Conservation (phyloP, 2,797 vertebrate species). For the Perodicticus potto region DNA sequence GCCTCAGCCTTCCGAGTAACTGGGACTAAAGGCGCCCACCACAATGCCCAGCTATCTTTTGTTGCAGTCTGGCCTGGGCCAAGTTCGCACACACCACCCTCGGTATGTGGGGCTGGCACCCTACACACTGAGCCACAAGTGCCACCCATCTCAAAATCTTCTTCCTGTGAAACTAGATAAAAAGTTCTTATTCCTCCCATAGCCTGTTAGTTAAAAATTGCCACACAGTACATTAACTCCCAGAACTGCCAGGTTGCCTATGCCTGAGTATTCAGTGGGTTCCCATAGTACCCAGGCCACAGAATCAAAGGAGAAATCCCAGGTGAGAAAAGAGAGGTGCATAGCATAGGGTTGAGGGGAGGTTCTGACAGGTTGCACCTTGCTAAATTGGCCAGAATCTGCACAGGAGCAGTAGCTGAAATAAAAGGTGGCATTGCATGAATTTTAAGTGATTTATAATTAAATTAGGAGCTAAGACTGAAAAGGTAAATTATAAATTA, state of each 20-base stretch:
- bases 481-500: background rate
- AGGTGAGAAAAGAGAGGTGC: background rate
- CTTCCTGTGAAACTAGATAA: background rate
- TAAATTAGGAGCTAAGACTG: background rate
- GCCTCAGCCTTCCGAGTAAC: too few relatives aligned
- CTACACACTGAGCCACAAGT: too few relatives aligned
- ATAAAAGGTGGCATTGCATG: background rate
- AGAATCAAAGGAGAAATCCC: background rate
- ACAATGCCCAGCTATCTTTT: too few relatives aligned
- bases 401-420: background rate
- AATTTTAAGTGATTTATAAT: background rate
- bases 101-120: too few relatives aligned
- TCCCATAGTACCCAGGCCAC: background rate
- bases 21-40: too few relatives aligned
- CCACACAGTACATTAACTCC: background rate
- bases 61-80: too few relatives aligned
- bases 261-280: background rate
- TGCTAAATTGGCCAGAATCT: too few relatives aligned
- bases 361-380: background rate
- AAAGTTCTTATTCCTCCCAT: background rate
- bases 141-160: background rate
- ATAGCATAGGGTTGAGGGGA: background rate
- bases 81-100: too few relatives aligned
- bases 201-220: background rate
- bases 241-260: background rate